Conservation (phyloP, 2,888 invertebrate species). For the Rhabditophanes sp. region DNA sequence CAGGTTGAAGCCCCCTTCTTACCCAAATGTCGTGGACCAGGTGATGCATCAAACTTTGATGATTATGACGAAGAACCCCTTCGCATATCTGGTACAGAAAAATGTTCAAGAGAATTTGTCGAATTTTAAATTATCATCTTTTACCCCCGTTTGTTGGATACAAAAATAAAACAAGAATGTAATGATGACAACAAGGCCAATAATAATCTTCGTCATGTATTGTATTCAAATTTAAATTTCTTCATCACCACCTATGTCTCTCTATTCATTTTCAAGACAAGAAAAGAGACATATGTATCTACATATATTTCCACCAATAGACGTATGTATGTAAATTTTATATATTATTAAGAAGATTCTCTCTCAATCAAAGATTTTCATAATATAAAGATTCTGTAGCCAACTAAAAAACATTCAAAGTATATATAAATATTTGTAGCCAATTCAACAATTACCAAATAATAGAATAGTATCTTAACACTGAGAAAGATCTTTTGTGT, state of each 20-base stretch:
- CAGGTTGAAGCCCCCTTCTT: slow-evolving; percentile 93
- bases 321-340: too few species aligned
- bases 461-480: too few species aligned
- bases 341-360: too few species aligned
- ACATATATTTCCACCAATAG: too few species aligned
- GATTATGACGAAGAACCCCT: slow-evolving; percentile 98
- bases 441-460: neutral
- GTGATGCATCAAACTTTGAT: slow-evolving; percentile 98
- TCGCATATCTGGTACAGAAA: slow-evolving; percentile 93
- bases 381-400: too few species aligned
- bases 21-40: slow-evolving; percentile 93
- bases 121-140: slow-evolving; percentile 66
- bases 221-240: neutral
- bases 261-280: too few species aligned
- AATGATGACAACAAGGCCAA: neutral
- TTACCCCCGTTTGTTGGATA: neutral
- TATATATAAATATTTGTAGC: slow-evolving; percentile 1
- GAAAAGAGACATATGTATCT: too few species aligned
- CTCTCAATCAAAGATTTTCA: too few species aligned
- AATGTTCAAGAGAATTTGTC: slow-evolving; percentile 98
- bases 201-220: neutral
- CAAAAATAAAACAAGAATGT: neutral
- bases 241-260: neutral
- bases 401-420: too few species aligned
- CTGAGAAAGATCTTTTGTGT: too few species aligned